Evolutionary conservation across 2,888 invertebrate species (phyloP).

Genomic region (Rhagonycha fulva): DNA sequence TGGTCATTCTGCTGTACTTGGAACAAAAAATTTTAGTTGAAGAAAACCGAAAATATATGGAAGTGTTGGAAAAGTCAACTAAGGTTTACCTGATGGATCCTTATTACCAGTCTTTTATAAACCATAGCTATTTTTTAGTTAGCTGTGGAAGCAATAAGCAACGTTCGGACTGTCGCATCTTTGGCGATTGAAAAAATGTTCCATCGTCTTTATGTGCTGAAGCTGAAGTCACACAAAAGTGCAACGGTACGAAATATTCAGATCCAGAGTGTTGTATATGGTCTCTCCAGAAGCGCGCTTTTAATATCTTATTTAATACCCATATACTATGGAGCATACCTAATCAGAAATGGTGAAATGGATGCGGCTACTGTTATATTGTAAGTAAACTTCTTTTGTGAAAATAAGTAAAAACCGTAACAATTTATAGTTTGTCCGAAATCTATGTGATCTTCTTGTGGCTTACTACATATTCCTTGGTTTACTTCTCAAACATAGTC

Average conservation of each 20-base stretch:
- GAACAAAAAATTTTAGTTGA: constrained; percentile 68
- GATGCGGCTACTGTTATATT: constrained; percentile 68
- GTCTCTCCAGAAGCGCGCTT: constrained; percentile 70
- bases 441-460: constrained; percentile 72
- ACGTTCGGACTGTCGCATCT: constrained; percentile 77
- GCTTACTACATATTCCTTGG: constrained; percentile 66
- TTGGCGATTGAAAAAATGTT: constrained; percentile 73
- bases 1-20: constrained; percentile 67
- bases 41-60: constrained; percentile 68
- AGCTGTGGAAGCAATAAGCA: constrained; percentile 78
- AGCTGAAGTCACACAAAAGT: constrained; percentile 64
- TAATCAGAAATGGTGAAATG: constrained; percentile 64
- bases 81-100: constrained; percentile 61
- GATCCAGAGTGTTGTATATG: constrained; percentile 69
- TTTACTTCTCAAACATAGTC: constrained; percentile 81
- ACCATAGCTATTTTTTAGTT: constrained; percentile 48
- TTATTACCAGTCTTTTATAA: neutral
- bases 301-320: constrained; percentile 73
- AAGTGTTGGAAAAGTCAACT: constrained; percentile 72
- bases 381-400: constrained; percentile 55
- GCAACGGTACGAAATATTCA: constrained; percentile 65
- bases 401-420: neutral
- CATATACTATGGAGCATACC: constrained; percentile 72
- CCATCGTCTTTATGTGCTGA: constrained; percentile 63
- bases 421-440: constrained; percentile 68